A percentile compares a stretch with the other conserved stretches of the same genome.
phyloP scores from a whole-genome alignment of 2,888 invertebrate species.

The Oxytorus armatus region DNA sequence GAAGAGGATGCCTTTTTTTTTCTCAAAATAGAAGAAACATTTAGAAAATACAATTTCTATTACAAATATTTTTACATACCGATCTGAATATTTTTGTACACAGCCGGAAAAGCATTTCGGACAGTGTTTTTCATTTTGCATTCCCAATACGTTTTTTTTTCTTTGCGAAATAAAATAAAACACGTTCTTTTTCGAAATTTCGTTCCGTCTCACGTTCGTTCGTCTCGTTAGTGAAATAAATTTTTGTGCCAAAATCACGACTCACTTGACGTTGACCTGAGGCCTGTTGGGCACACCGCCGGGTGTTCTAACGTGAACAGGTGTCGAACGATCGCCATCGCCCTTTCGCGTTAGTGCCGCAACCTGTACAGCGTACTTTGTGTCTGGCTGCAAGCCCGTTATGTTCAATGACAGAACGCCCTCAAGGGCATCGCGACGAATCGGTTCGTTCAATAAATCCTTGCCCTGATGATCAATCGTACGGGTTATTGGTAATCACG shows the following conservation, averaged over 20 bases:
- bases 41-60: no score
- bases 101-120: no score
- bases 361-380: constrained; percentile 96
- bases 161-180: no score
- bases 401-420: constrained; percentile 92
- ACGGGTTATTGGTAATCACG: constrained; percentile 22
- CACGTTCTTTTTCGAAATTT: not conserved
- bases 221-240: not conserved
- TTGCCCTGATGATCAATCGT: constrained; percentile 90
- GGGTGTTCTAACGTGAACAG: constrained; percentile 94
- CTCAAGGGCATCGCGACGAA: constrained; percentile 94
- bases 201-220: no score
- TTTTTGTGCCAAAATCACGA: constrained; percentile 52
- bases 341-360: constrained; percentile 98
- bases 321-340: constrained; percentile 96
- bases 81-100: no score
- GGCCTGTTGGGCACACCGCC: constrained; percentile 96
- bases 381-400: constrained; percentile 96
- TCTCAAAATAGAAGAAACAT: no score
- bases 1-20: no score
- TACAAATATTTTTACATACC: no score
- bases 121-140: no score
- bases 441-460: constrained; percentile 92
- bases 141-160: no score
- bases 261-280: constrained; percentile 92